Conservation (phyloP, 2,113 vertebrate species). For the Echinops telfairi region DNA sequence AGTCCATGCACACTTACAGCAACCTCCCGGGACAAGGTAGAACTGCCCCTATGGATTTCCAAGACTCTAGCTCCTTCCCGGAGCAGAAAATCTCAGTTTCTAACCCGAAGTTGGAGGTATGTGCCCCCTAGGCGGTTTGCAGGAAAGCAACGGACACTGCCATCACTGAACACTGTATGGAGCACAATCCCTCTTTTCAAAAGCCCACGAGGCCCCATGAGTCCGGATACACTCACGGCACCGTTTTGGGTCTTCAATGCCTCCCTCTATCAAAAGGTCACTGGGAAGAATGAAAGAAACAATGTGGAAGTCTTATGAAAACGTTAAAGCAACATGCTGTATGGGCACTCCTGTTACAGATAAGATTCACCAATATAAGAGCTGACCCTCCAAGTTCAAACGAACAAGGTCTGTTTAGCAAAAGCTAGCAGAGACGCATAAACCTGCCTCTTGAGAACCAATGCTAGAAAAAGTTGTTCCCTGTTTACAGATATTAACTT, state of each 20-base stretch:
- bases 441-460: not conserved
- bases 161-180: not conserved
- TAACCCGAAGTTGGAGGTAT: not conserved
- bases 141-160: not conserved
- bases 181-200: not conserved
- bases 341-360: not conserved
- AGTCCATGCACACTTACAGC: no score
- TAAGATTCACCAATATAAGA: not conserved
- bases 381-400: not conserved
- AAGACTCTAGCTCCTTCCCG: no score
- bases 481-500: not conserved
- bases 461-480: not conserved
- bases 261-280: not conserved
- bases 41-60: no score
- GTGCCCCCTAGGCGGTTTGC: not conserved
- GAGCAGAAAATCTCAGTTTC: not conserved
- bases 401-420: not conserved
- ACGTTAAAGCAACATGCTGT: not conserved
- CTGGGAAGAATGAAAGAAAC: conserved; percentile 36
- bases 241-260: not conserved
- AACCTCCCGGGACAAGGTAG: no score
- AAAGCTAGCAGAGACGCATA: not conserved
- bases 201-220: not conserved
- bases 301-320: not conserved
- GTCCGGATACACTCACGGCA: not conserved